A percentile compares a stretch with the other conserved stretches of the same genome.
Evolutionary conservation across 2,797 vertebrate species (phyloP).

Genomic region (Spea hammondii): DNA sequence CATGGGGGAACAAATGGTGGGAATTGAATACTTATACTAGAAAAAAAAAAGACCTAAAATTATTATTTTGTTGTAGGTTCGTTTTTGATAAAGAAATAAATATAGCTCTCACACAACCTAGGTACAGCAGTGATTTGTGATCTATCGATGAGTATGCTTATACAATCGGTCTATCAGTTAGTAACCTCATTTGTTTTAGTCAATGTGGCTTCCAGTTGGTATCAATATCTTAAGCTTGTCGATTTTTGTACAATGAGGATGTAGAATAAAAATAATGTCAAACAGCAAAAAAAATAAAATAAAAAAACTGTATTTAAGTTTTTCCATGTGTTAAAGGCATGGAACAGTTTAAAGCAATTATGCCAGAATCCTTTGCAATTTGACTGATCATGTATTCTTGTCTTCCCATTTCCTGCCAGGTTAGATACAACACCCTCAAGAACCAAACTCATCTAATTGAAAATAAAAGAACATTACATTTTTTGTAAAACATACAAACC

Average conservation of each 20-base stretch:
- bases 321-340: conserved; percentile 30
- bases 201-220: conserved; percentile 3
- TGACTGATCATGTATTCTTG: background rate
- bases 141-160: conserved; percentile 6
- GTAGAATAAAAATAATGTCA: conserved; percentile 5
- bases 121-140: background rate
- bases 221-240: background rate
- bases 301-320: conserved; percentile 3
- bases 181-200: background rate
- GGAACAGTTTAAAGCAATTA: conserved; percentile 14
- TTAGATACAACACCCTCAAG: background rate
- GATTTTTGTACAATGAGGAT: background rate
- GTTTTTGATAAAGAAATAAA: too few species aligned
- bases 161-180: conserved; percentile 11
- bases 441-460: background rate
- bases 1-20: too few species aligned
- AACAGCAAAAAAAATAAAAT: background rate
- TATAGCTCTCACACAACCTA: too few species aligned
- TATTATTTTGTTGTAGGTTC: too few species aligned
- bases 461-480: background rate
- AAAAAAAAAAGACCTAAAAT: too few species aligned
- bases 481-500: background rate
- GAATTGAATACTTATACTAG: too few species aligned
- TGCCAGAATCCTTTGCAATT: conserved; percentile 1
- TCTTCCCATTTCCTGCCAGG: background rate